Conservation (phyloP, 2,113 vertebrate genomes). For the Picathartes gymnocephalus region DNA sequence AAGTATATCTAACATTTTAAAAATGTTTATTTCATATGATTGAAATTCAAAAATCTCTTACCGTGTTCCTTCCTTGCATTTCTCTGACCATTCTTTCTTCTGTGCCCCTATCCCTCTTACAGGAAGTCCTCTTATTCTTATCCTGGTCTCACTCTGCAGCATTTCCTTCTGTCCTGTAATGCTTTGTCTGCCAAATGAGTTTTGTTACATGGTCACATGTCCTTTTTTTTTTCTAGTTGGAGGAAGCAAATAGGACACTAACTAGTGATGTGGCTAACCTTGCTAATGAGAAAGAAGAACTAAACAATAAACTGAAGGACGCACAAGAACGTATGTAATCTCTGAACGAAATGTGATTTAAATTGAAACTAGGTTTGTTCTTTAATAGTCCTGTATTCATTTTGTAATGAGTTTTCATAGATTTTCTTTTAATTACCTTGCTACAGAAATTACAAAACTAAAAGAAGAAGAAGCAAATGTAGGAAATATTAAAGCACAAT, state of each 20-base stretch:
- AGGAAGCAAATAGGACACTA: constrained; percentile 94
- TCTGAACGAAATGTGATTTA: neutral
- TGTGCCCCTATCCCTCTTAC: neutral
- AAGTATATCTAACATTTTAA: neutral
- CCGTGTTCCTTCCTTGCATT: neutral
- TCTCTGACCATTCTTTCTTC: neutral
- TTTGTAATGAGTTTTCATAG: neutral
- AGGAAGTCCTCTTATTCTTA: neutral
- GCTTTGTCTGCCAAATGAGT: neutral
- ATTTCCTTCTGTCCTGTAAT: neutral
- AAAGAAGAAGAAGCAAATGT: constrained; percentile 87
- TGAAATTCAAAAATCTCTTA: neutral
- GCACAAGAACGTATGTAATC: constrained; percentile 81
- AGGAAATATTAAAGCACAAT: constrained; percentile 81
- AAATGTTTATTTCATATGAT: neutral
- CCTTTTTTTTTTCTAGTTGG: constrained; percentile 75
- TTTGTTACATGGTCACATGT: neutral
- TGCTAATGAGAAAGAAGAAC: constrained; percentile 95
- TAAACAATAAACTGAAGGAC: constrained; percentile 94
- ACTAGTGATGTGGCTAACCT: constrained; percentile 95
- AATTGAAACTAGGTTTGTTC: neutral
- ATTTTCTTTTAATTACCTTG: neutral
- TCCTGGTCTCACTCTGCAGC: neutral
- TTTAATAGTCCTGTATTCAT: neutral
- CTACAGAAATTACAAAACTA: constrained; percentile 80